Evolutionary conservation across 2,888 invertebrate species (phyloP), one percentile per base, ranked within the genome.

Genomic region (Podotricha telesiphe): DNA sequence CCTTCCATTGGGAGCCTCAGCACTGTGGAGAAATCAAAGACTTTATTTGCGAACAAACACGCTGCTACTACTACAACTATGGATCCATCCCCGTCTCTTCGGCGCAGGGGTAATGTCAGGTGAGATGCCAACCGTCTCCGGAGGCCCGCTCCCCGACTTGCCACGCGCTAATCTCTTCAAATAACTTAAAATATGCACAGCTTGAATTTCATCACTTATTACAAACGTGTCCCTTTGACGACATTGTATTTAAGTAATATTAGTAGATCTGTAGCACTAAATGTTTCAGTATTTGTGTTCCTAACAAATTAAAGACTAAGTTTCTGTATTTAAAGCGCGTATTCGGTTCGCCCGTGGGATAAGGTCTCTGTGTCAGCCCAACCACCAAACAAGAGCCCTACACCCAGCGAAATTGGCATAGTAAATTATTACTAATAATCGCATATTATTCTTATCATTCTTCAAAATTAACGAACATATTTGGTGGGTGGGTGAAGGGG

Each of bases 61-160:
- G 97, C 84, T 97, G 97, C 94, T 97, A 97, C 91, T 97, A 97
- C 93, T 97, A 97, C 94, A 97, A 97, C 93, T 97, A 97, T 91
- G 97, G 97, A 87, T 96, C 96, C 89, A 97, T 97, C 94, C 96
- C 96, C 88, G 97, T 97, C 85, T 96, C 96, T 87, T 96, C 96
- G 82, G 95, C 96, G 95, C 97, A 97, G 96, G 97, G 97, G 97
- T 97, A 97, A 97, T 96, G 91, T 87, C 93, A 96, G 96, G 96
- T 96, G 96, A 95, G 95, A 93, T 93, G 93, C 93, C 93, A 93
- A 89, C 92, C 86, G 91, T 88, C 89, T 90, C 92, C 91, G 87
- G 91, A 91, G 89, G 88, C 86, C 91, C 86, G 85, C 85, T 88
- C 91, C 92, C 93, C 87, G 88, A 84, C 80, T 82, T 83, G 85